Percentiles rank a stretch among this genome's conserved stretches.
These are phyloP conservation scores for Ashinkailepas kermadecensis DNA, from an alignment of 2,888 invertebrate genomes.

Conservation along the genomic window DNA sequence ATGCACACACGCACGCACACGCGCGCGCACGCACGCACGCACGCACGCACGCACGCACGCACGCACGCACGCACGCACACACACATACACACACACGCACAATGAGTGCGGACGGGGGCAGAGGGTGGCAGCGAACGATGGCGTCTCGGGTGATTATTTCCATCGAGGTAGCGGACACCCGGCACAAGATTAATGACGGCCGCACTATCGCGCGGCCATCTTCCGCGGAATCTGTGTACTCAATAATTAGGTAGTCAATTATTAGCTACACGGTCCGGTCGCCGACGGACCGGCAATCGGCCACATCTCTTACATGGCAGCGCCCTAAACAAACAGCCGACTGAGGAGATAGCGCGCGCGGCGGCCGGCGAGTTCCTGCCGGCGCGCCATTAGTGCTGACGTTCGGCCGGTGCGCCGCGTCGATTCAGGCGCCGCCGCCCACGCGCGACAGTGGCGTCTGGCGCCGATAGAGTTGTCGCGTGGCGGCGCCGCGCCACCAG, in stretches of 20 bases:
- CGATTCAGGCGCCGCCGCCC: not conserved
- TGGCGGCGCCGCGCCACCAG: not conserved
- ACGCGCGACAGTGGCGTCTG: not conserved
- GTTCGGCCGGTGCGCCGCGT: not conserved
- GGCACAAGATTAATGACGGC: constrained; percentile 10
- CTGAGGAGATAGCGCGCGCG: constrained; percentile 18
- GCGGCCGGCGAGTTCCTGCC: not conserved
- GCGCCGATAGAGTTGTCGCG: constrained; percentile 1
- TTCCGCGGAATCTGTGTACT: constrained; percentile 15
- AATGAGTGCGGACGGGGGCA: not conserved
- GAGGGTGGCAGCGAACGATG: not conserved
- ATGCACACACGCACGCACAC: not conserved
- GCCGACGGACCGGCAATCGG: not conserved
- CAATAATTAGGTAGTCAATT: constrained; percentile 21
- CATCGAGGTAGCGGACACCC: constrained; percentile 20
- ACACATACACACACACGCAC: too few species aligned
- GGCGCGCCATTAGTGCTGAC: not conserved
- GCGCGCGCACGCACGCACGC: not conserved
- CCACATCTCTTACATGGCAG: constrained; percentile 3
- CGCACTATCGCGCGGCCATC: constrained; percentile 6
- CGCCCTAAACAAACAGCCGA: constrained; percentile 9
- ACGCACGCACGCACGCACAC: too few species aligned
- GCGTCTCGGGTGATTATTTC: constrained; percentile 25
- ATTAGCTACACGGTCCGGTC: constrained; percentile 2
- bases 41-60: too few species aligned